A percentile compares a stretch with the other conserved stretches of the same genome.
phyloP scores from a whole-genome alignment of 1,140 invertebrate species.

The Steinernema khuongi region DNA sequence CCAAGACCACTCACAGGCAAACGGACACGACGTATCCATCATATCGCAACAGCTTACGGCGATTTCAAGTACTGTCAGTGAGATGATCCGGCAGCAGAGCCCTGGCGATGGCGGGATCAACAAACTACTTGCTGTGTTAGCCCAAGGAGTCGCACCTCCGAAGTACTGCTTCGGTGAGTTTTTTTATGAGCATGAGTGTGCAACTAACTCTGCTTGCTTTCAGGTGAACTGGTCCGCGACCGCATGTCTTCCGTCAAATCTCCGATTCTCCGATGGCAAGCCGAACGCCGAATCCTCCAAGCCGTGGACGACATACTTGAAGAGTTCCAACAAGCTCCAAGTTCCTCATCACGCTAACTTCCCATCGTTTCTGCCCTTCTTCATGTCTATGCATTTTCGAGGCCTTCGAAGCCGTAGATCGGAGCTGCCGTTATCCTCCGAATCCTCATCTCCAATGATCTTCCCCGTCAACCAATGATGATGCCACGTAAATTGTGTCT shows the following conservation, averaged over 20 bases:
- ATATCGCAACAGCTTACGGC: neutral
- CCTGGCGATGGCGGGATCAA: neutral
- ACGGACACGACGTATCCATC: neutral
- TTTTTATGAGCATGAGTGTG: neutral
- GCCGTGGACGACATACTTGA: neutral
- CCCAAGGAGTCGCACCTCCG: neutral
- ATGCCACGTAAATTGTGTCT: neutral
- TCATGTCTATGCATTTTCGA: constrained; percentile 14
- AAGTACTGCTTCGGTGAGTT: neutral
- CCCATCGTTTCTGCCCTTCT: neutral
- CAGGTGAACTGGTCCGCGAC: neutral
- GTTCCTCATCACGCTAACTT: neutral
- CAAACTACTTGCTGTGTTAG: neutral
- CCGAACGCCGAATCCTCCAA: neutral
- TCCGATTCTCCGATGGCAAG: neutral
- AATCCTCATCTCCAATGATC: neutral
- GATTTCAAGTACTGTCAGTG: neutral
- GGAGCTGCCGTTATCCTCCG: neutral
- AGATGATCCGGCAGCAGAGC: neutral
- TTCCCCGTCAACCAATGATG: neutral
- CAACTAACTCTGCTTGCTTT: neutral
- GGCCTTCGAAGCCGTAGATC: too few species aligned
- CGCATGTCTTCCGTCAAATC: neutral
- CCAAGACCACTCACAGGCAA: neutral
- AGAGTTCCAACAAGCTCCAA: neutral